These are phyloP conservation scores for Dromococcyx pavoninus DNA, from an alignment of 2,797 vertebrate genomes.

Conservation along the genomic window DNA sequence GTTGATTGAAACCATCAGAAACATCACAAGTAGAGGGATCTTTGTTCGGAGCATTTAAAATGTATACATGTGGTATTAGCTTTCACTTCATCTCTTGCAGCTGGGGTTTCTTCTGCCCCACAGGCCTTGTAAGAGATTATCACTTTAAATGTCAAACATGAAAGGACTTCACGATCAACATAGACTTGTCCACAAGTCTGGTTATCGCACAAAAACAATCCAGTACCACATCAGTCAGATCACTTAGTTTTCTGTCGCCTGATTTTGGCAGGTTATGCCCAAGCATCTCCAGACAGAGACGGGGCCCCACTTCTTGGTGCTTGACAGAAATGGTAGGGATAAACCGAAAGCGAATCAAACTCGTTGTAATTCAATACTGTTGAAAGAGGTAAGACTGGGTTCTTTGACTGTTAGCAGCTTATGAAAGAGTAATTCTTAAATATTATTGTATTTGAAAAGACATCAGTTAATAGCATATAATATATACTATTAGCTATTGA, in stretches of 20 bases:
- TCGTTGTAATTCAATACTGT: neutral
- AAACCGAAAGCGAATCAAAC: neutral
- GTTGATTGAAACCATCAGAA: neutral
- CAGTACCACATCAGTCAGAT: neutral
- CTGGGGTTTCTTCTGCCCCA: neutral
- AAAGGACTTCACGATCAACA: neutral
- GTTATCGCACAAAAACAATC: neutral
- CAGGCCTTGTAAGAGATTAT: neutral
- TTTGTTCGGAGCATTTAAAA: neutral
- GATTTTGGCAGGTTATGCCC: neutral
- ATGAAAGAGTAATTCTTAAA: neutral
- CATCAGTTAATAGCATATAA: neutral
- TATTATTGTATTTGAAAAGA: conserved; percentile 20
- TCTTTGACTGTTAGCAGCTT: neutral
- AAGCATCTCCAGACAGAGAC: neutral
- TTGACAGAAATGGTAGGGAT: neutral
- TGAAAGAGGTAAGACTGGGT: neutral
- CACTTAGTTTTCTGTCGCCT: neutral
- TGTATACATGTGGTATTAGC: neutral
- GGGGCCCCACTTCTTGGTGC: neutral
- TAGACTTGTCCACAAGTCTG: neutral
- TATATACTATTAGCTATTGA: neutral
- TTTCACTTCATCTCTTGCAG: neutral
- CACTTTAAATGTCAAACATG: neutral
- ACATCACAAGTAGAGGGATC: neutral